phyloP scores from a whole-genome alignment of 2,797 vertebrate species.

The Propithecus deckenii region DNA sequence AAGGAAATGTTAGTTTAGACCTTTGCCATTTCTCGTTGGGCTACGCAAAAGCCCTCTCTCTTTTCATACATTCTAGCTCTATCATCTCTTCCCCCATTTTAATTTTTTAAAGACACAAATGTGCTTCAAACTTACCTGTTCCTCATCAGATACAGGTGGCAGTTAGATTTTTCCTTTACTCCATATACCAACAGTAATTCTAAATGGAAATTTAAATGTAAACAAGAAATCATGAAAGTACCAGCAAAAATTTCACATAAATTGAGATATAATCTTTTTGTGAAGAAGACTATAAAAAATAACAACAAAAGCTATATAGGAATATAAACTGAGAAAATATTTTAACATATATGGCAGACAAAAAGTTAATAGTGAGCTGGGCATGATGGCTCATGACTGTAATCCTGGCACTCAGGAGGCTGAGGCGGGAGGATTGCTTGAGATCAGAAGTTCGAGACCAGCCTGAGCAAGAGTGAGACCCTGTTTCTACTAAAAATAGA shows the following conservation, averaged over 20 bases:
- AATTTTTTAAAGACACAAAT: background rate
- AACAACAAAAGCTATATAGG: background rate
- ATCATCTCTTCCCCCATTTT: background rate
- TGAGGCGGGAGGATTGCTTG: background rate
- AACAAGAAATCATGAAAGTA: conserved; percentile 3
- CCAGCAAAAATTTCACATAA: conserved; percentile 6
- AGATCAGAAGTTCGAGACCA: background rate
- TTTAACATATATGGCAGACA: background rate
- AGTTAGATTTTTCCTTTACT: background rate
- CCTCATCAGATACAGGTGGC: background rate
- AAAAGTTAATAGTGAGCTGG: background rate
- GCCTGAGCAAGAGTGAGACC: background rate
- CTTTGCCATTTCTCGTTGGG: background rate
- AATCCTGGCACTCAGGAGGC: background rate
- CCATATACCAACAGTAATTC: background rate
- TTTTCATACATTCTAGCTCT: background rate
- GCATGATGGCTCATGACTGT: background rate
- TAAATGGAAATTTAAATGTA: conserved; percentile 19
- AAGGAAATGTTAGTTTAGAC: background rate
- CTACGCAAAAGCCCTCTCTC: background rate
- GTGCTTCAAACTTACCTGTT: background rate
- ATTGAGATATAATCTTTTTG: background rate
- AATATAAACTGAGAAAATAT: background rate
- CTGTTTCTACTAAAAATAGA: background rate
- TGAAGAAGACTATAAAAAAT: conserved; percentile 17